Evolutionary conservation across 1,140 invertebrate species (phyloP), one percentile per base, ranked within the genome.

Genomic region (Pseudobourletiella spinata): DNA sequence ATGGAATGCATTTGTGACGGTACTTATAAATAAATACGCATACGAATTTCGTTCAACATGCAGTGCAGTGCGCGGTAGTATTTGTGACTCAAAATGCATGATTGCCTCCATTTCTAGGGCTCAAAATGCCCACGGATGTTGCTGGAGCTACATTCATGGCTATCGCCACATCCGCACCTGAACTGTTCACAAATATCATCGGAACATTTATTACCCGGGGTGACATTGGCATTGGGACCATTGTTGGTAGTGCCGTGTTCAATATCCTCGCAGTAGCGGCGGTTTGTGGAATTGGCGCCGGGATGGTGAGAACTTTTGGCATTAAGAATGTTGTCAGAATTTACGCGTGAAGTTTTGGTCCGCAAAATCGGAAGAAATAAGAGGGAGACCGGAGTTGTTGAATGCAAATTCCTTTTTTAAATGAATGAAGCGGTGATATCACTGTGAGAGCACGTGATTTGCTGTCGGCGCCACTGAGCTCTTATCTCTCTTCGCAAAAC

Each of bases 71-170:
- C 15, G 55, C 42, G 20, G 22, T 48, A 11, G 8, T 48, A 18
- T 42, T 57, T 50, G 24, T 18, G 32, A 26, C 8, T 55, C n/a
- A 18, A 64, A 18, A 3, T 24, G 6, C 4, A 61, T 26, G 22
- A 56, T 58, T 32, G 18, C 42, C n/a, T n/a, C 15, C 11, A 56
- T 20, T 43, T 48, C 22, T 63, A 77, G 76, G 74, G 60, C 69
- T 80, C 30, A 71, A 76, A 50, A 73, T 79, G 57, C 74, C 77
- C 0, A 72, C 85, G 71, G 89, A 94, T 73, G 86, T 94, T 8
- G 89, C 89, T 0, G 91, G 89, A 0, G 91, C 91, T 0, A 95
- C 91, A 0, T 94, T 95, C 71, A 89, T 95, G 83, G 87, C 91
- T 0, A 87, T 89, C 0, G 91, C 89, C 1, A 92, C 89, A 11